Conservation (phyloP, 2,888 invertebrate species). For the Nymphalis polychloros region DNA sequence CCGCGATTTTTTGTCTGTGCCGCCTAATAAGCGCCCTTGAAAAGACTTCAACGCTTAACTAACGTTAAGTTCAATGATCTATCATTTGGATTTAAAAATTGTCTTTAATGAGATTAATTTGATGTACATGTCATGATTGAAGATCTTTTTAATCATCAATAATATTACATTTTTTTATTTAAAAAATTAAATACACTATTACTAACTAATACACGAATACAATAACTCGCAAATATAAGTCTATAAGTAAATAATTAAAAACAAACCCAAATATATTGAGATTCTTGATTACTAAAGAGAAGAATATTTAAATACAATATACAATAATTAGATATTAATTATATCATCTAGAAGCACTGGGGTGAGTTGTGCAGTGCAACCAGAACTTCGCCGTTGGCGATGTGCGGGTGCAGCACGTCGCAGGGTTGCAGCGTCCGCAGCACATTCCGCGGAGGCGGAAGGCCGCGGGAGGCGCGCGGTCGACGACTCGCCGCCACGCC, state of each 20-base stretch:
- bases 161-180: background rate
- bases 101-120: conserved; percentile 33
- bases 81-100: conserved; percentile 38
- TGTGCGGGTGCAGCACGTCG: conserved; percentile 17
- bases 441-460: conserved; percentile 47
- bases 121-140: conserved; percentile 18
- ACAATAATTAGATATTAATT: background rate
- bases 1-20: conserved; percentile 54
- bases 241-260: too few species aligned
- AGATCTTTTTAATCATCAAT: background rate
- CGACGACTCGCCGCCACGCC: conserved; percentile 48
- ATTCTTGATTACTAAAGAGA: too few species aligned
- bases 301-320: too few species aligned
- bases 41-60: conserved; percentile 76
- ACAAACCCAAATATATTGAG: background rate
- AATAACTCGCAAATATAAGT: too few species aligned
- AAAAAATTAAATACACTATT: background rate
- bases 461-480: conserved; percentile 43
- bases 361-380: background rate
- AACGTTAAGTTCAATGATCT: conserved; percentile 67
- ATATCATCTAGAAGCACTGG: background rate
- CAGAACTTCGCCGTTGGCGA: conserved; percentile 7
- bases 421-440: conserved; percentile 19
- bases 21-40: conserved; percentile 72
- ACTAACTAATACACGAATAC: too few species aligned